These are phyloP conservation scores for Drosophila orena DNA, from an alignment of 1,140 invertebrate species.

Conservation along the genomic window DNA sequence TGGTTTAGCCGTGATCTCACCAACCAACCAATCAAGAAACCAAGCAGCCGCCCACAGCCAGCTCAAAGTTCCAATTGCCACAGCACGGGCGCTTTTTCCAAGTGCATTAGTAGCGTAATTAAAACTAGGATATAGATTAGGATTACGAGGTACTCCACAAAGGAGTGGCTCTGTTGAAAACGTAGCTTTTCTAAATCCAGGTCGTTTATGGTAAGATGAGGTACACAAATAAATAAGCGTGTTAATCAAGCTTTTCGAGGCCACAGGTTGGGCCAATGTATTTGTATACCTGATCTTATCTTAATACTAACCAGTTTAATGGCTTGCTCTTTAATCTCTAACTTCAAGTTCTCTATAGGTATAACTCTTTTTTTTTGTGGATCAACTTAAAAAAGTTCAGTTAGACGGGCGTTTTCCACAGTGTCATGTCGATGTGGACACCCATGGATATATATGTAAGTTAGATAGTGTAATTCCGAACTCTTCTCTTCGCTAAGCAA, in stretches of 20 bases:
- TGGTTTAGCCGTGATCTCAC: slow-evolving; percentile 85
- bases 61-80: slow-evolving; percentile 56
- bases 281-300: slow-evolving; percentile 6
- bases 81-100: slow-evolving; percentile 69
- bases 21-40: slow-evolving; percentile 25
- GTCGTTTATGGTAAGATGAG: neutral
- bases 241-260: neutral
- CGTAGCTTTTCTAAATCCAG: neutral
- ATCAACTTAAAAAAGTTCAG: neutral
- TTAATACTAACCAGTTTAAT: slow-evolving; percentile 1
- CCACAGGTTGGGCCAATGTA: neutral
- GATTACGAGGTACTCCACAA: neutral
- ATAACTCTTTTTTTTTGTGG: neutral
- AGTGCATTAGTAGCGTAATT: slow-evolving; percentile 77
- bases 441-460: slow-evolving; percentile 18
- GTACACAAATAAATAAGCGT: neutral
- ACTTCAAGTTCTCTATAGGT: neutral
- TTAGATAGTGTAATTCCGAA: slow-evolving; percentile 61
- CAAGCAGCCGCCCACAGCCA: slow-evolving; percentile 36
- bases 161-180: neutral
- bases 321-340: neutral
- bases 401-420: neutral
- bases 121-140: slow-evolving; percentile 15
- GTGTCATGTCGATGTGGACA: neutral
- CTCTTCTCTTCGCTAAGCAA: slow-evolving; percentile 73